phyloP scores from a whole-genome alignment of 2,888 invertebrate genomes.

The Piscicola geometra region DNA sequence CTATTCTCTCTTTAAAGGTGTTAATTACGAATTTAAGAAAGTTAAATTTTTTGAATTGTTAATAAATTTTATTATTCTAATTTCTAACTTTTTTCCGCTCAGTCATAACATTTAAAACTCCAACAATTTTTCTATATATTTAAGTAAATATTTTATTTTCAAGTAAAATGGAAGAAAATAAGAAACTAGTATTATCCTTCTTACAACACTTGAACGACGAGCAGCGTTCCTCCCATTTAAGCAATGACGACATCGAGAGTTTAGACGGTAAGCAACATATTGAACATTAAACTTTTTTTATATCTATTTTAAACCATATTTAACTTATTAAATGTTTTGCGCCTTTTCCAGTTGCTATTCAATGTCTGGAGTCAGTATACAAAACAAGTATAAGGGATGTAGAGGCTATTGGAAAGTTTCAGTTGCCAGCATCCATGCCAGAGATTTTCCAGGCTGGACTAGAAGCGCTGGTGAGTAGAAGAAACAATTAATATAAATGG shows the following conservation, averaged over 20 bases:
- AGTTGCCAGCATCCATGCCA: conserved; percentile 54
- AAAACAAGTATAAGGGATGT: conserved; percentile 62
- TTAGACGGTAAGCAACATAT: conserved; percentile 63
- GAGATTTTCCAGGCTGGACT: conserved; percentile 54
- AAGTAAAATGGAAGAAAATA: conserved; percentile 31
- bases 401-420: conserved; percentile 48
- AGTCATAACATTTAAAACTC: too few species aligned
- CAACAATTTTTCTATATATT: too few species aligned
- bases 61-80: too few species aligned
- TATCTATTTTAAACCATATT: not conserved
- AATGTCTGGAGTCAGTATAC: conserved; percentile 87
- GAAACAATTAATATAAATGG: too few species aligned
- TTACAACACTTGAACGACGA: conserved; percentile 59
- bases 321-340: not conserved
- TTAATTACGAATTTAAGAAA: too few species aligned
- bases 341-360: conserved; percentile 70
- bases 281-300: not conserved
- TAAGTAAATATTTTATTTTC: too few species aligned
- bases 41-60: too few species aligned
- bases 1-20: too few species aligned
- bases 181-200: conserved; percentile 55
- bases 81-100: too few species aligned
- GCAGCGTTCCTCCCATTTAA: conserved; percentile 51
- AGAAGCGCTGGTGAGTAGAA: conserved; percentile 31
- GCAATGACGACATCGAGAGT: conserved; percentile 65